These are phyloP conservation scores for Sarcophaga subvicina DNA, from an alignment of 2,888 invertebrate species.

Conservation along the genomic window DNA sequence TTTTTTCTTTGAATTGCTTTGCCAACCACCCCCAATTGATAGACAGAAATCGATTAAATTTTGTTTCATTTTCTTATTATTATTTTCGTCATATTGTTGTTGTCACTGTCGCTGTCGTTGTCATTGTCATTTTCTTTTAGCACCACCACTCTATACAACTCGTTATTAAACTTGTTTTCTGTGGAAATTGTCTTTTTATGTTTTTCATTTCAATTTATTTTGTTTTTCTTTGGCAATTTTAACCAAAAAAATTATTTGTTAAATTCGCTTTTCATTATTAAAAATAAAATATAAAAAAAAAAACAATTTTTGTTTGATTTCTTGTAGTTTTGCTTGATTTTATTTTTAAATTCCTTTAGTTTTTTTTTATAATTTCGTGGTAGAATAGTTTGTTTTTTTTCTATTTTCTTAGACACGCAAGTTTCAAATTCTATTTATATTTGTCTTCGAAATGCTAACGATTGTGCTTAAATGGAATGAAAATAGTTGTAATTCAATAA, in stretches of 20 bases:
- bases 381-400: not conserved
- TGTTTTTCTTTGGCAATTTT: too few relatives aligned
- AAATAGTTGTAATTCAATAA: too few relatives aligned
- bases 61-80: not conserved
- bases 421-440: not conserved
- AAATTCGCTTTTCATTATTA: not conserved
- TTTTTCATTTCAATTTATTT: too few relatives aligned
- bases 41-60: slow-evolving; percentile 21
- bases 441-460: too few relatives aligned
- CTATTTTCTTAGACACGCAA: slow-evolving; percentile 17
- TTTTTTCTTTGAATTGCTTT: not conserved
- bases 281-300: not conserved
- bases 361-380: not conserved
- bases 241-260: not conserved
- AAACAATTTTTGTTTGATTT: not conserved
- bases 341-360: not conserved
- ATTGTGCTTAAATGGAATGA: too few relatives aligned
- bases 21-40: not conserved
- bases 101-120: not conserved
- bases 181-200: not conserved
- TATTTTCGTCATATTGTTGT: not conserved
- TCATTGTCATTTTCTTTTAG: not conserved
- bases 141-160: not conserved
- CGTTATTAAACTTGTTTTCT: not conserved
- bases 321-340: too few relatives aligned